Conservation (phyloP, 2,113 vertebrate genomes). For the Acanthochromis polyacanthus region DNA sequence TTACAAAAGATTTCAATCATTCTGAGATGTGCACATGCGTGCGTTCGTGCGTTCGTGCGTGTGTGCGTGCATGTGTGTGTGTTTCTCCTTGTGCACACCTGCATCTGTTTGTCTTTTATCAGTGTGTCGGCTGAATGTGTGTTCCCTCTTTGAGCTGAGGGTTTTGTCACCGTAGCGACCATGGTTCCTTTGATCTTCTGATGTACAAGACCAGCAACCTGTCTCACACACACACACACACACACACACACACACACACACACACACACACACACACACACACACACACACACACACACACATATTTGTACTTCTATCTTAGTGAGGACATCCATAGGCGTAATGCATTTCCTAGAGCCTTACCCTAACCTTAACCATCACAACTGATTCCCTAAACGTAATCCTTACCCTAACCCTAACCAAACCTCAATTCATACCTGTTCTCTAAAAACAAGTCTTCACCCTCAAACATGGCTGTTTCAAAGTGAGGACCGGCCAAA, state of each 20-base stretch:
- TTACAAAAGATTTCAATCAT: not conserved
- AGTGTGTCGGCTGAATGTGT: slow-evolving; percentile 51
- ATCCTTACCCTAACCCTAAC: too few species aligned
- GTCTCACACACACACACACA: slow-evolving; percentile 33
- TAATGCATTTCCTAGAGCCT: too few species aligned
- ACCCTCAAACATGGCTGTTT: too few species aligned
- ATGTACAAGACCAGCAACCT: slow-evolving; percentile 68
- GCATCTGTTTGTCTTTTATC: slow-evolving; percentile 52
- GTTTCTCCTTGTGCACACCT: slow-evolving; percentile 18
- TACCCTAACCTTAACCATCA: too few species aligned
- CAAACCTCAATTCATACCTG: too few species aligned
- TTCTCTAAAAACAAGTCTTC: too few species aligned
- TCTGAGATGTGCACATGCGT: not conserved
- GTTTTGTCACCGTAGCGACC: slow-evolving; percentile 67
- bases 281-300: slow-evolving; percentile 37
- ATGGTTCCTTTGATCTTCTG: slow-evolving; percentile 71
- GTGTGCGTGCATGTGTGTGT: not conserved
- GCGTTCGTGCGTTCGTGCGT: slow-evolving; percentile 3
- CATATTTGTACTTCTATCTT: too few species aligned
- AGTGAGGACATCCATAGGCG: too few species aligned
- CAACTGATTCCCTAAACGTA: too few species aligned
- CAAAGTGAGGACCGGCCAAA: too few species aligned
- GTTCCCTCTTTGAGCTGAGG: slow-evolving; percentile 63
- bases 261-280: slow-evolving; percentile 24
- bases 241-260: slow-evolving; percentile 45